Percentiles rank a stretch among this genome's conserved stretches.
Conservation (phyloP, 2,888 invertebrate genomes). For the Agrotis exclamationis region DNA sequence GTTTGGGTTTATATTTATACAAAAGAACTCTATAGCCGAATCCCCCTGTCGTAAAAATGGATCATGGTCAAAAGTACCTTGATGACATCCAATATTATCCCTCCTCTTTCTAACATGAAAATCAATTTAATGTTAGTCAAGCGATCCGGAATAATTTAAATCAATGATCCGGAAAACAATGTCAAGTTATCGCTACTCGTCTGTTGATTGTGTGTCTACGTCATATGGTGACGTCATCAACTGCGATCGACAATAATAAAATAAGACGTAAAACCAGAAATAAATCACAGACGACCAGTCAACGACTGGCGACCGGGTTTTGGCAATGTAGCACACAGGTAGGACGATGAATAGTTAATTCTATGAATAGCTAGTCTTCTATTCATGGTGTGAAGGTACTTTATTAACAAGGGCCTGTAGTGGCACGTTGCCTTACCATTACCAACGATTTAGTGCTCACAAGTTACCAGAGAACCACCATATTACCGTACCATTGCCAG, state of each 20-base stretch:
- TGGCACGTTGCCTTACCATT: no score
- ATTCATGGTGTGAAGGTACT: constrained; percentile 3
- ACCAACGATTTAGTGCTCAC: no score
- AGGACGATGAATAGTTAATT: constrained; percentile 21
- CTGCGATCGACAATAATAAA: constrained; percentile 34
- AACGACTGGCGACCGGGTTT: constrained; percentile 23
- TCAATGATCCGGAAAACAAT: constrained; percentile 42
- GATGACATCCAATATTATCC: not conserved
- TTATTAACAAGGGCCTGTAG: not conserved
- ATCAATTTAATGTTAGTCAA: constrained; percentile 7
- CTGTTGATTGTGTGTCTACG: constrained; percentile 22
- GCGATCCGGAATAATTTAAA: constrained; percentile 14
- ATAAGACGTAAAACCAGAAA: constrained; percentile 51
- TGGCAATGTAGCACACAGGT: constrained; percentile 34
- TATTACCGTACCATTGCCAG: no score
- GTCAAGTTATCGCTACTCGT: constrained; percentile 30
- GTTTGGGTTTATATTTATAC: not conserved
- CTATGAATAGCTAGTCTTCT: constrained; percentile 17
- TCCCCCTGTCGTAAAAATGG: constrained; percentile 6
- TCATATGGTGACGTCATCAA: constrained; percentile 37
- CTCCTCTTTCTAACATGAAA: not conserved
- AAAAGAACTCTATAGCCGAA: not conserved
- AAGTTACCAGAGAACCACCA: no score
- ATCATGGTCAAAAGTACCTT: constrained; percentile 1
- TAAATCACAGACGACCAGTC: constrained; percentile 32